Conservation (phyloP, 1,140 invertebrate genomes). For the Drosophila pandora region DNA sequence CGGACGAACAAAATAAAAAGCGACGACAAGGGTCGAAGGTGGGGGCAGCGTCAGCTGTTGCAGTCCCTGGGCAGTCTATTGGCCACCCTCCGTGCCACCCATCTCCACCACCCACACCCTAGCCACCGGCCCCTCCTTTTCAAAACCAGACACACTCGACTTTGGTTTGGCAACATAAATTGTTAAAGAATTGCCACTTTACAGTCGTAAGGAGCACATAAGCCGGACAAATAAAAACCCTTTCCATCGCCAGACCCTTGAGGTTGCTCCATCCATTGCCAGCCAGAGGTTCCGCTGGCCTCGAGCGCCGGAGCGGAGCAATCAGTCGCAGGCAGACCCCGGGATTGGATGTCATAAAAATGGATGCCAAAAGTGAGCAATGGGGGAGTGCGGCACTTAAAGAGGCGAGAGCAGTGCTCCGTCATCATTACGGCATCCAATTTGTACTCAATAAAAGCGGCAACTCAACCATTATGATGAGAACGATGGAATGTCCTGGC, state of each 20-base stretch:
- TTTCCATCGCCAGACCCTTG: slow-evolving; percentile 30
- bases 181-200: slow-evolving; percentile 80
- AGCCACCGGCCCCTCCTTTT: not conserved
- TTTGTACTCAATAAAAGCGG: slow-evolving; percentile 54
- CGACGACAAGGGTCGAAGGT: slow-evolving; percentile 22
- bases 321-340: slow-evolving; percentile 36
- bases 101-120: not conserved
- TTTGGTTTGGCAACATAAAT: slow-evolving; percentile 78
- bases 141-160: slow-evolving; percentile 37
- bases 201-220: slow-evolving; percentile 79
- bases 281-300: not conserved
- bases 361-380: slow-evolving; percentile 29
- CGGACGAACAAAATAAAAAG: slow-evolving; percentile 70
- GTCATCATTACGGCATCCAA: slow-evolving; percentile 58
- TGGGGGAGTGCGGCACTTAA: slow-evolving; percentile 1
- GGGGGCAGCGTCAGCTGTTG: slow-evolving; percentile 66
- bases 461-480: slow-evolving; percentile 41
- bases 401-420: slow-evolving; percentile 22
- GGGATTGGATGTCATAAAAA: slow-evolving; percentile 52
- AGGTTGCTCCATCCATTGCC: slow-evolving; percentile 2
- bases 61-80: slow-evolving; percentile 25
- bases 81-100: not conserved
- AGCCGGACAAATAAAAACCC: slow-evolving; percentile 75
- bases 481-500: slow-evolving; percentile 15
- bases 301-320: slow-evolving; percentile 13